Percentiles rank a stretch among this genome's conserved stretches.
Conservation (phyloP, 2,797 vertebrate genomes). For the Notoglanidium macrostoma region DNA sequence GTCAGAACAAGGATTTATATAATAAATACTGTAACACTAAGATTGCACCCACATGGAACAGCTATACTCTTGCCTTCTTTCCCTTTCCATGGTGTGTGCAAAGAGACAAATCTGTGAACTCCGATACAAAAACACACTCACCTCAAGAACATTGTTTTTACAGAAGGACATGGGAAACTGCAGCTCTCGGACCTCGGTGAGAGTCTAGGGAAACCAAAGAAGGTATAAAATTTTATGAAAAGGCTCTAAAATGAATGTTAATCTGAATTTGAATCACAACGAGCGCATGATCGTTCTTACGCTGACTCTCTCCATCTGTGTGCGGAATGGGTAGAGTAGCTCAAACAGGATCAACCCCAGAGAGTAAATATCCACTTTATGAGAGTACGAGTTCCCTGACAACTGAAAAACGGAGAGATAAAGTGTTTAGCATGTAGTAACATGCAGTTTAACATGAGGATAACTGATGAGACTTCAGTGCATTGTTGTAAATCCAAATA, state of each 20-base stretch:
- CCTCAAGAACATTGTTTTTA: slow-evolving; percentile 89
- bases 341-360: slow-evolving; percentile 97
- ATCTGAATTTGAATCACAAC: neutral
- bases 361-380: slow-evolving; percentile 99
- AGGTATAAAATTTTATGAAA: neutral
- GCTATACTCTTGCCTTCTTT: neutral
- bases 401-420: slow-evolving; percentile 74
- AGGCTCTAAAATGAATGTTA: neutral
- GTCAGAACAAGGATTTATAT: neutral
- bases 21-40: slow-evolving; percentile 8
- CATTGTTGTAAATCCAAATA: neutral
- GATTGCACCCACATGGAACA: slow-evolving; percentile 21
- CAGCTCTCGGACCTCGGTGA: slow-evolving; percentile 88
- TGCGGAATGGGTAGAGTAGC: slow-evolving; percentile 92
- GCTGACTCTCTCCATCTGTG: slow-evolving; percentile 96
- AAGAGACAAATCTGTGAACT: neutral
- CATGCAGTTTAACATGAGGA: neutral
- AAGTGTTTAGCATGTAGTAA: neutral
- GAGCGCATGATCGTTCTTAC: slow-evolving; percentile 70
- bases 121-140: slow-evolving; percentile 64
- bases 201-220: slow-evolving; percentile 75
- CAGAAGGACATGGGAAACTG: slow-evolving; percentile 87
- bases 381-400: slow-evolving; percentile 93
- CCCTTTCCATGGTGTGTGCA: neutral
- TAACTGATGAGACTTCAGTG: neutral